Evolutionary conservation across 2,888 invertebrate species (phyloP), one percentile per base, ranked within the genome.

Genomic region (Anoncus sp.): DNA sequence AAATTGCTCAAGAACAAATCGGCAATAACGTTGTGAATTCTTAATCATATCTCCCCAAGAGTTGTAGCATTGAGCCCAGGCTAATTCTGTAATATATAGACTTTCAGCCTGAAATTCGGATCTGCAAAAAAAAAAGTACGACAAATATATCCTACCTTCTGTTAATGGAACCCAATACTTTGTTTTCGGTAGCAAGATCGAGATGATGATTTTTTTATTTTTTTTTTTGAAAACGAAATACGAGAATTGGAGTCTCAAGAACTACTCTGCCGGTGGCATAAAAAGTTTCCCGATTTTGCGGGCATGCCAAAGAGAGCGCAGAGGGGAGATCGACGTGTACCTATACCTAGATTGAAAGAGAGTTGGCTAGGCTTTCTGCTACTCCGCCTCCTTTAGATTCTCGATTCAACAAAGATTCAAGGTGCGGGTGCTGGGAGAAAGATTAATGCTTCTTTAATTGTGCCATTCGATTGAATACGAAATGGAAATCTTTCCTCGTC

Each of bases 361-460:
- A 75, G 69, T 75, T 75, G 75, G 75, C 75, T 20, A 55, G 69
- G 69, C 20, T 63, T 51, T 70, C 62, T 40, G 57, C 40, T 57
- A 31, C 57, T 62, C 62, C 70, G 27, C 62, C 53, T 38, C 51
- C 31, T 49, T 24, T 53, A 59, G 55, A 60, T 66, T 74, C 62
- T 47, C 69, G 73, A 69, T 65, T 53, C 55, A 69, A 76, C 76
- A 76, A 76, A 76, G 69, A 57, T 47, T 62, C 27, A 31, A 72
- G 35, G 38, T 45, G n/a, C 45, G 55, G 10, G 27, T 47, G 49
- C 45, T 31, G 16, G 38, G 43, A 63, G 69, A 76, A 71, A 74
- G 78, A 79, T 79, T 79, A 75, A 79, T 77, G 73, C 65, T 65
- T 69, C 79, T 70, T 65, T 79, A 79, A 79, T 79, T 79, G 79